Conservation (phyloP, 2,797 vertebrate genomes). For the Eidolon dupreanum region DNA sequence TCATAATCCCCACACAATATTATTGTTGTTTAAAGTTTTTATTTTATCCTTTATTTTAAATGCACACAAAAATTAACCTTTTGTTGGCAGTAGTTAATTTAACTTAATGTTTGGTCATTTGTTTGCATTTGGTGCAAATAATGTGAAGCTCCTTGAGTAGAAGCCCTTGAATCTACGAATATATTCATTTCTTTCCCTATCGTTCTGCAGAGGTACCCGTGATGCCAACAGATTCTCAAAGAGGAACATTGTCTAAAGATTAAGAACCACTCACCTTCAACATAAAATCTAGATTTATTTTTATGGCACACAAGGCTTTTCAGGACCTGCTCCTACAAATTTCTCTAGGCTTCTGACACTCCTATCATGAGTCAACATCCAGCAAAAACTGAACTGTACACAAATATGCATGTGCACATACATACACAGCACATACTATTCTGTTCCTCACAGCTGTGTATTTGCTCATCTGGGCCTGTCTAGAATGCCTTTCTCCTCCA, state of each 20-base stretch:
- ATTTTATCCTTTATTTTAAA: conserved; percentile 7
- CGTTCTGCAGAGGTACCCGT: neutral
- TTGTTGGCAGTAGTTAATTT: neutral
- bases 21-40: neutral
- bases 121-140: neutral
- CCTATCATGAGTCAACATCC: neutral
- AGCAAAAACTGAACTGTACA: neutral
- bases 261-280: neutral
- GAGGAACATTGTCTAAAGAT: neutral
- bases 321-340: neutral
- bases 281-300: neutral
- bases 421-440: neutral
- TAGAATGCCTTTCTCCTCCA: neutral
- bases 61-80: neutral
- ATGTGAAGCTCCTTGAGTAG: neutral
- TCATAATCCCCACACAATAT: neutral
- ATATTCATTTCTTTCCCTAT: neutral
- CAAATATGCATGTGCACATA: fast-evolving
- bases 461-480: neutral
- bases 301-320: neutral
- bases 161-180: neutral
- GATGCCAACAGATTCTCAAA: neutral
- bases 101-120: neutral
- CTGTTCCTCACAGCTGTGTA: too few relatives aligned
- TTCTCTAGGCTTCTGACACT: neutral